These are phyloP conservation scores for Ornithorhynchus anatinus DNA, from an alignment of 2,113 vertebrate genomes.

Conservation along the genomic window DNA sequence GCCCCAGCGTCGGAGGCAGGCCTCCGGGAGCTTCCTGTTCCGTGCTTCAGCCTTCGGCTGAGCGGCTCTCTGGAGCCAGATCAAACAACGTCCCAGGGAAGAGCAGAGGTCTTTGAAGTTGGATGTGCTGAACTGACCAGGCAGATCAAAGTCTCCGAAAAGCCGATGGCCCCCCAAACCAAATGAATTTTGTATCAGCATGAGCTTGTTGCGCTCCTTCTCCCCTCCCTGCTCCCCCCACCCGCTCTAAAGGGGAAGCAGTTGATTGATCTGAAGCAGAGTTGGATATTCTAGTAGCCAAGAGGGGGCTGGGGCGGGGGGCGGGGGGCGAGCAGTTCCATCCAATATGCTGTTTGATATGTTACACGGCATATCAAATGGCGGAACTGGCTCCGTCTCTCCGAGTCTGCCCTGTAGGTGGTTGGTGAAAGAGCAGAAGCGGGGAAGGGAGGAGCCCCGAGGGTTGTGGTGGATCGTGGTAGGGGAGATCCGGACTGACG, in stretches of 20 bases:
- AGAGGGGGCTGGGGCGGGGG: too few species aligned
- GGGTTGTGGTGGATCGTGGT: too few species aligned
- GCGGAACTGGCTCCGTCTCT: constrained; percentile 14
- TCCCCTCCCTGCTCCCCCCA: too few species aligned
- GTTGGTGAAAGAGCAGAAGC: neutral
- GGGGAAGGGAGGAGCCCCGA: neutral
- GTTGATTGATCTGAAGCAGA: constrained; percentile 40
- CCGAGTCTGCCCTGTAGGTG: neutral
- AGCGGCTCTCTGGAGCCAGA: constrained; percentile 37
- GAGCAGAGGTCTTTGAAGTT: constrained; percentile 36
- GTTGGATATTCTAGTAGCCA: constrained; percentile 41
- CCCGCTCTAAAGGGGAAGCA: constrained; percentile 3
- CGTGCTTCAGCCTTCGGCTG: constrained; percentile 2
- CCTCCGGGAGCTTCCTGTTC: constrained; percentile 23
- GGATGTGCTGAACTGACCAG: constrained; percentile 30
- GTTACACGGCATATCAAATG: neutral
- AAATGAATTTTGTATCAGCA: constrained; percentile 46
- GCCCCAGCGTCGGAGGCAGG: constrained; percentile 5
- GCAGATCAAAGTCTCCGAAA: constrained; percentile 38
- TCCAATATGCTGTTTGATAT: constrained; percentile 32
- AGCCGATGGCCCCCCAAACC: constrained; percentile 28
- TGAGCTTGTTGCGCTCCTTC: constrained; percentile 35
- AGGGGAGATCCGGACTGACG: too few species aligned
- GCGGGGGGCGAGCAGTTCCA: constrained; percentile 39
- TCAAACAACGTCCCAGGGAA: constrained; percentile 55